These are phyloP conservation scores for Falco cherrug DNA, from an alignment of 2,797 vertebrate species.

Conservation along the genomic window DNA sequence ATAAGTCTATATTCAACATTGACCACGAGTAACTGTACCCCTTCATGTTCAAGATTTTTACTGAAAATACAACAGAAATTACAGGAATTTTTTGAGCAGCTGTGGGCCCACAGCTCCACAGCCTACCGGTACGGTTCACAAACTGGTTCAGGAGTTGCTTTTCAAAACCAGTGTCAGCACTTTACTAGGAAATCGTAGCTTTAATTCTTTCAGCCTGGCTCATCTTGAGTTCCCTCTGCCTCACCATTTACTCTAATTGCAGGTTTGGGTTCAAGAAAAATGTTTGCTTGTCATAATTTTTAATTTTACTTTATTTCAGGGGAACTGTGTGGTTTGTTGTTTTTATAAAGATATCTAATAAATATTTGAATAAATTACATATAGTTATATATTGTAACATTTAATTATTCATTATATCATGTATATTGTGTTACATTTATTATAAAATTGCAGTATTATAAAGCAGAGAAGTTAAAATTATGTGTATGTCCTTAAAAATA, in stretches of 20 bases:
- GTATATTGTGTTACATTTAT: neutral
- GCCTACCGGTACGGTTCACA: neutral
- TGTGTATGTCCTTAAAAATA: neutral
- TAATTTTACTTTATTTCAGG: neutral
- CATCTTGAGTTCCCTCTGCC: neutral
- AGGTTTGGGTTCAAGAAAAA: neutral
- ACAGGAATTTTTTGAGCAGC: neutral
- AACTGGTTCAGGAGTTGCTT: neutral
- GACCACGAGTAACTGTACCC: neutral
- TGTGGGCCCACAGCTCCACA: neutral
- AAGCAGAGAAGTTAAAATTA: neutral
- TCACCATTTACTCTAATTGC: neutral
- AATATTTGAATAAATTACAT: neutral
- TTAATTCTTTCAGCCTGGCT: neutral
- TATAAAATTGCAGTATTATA: neutral
- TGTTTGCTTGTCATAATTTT: neutral
- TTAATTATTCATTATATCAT: neutral
- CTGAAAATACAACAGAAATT: neutral
- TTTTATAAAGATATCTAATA: neutral
- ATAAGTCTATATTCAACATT: neutral
- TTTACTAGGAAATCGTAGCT: neutral
- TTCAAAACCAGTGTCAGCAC: neutral
- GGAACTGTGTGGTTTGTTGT: rapidly evolving
- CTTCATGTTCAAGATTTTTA: neutral
- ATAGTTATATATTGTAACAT: neutral